A percentile compares a stretch with the other conserved stretches of the same genome.
Evolutionary conservation across 2,888 invertebrate genomes (phyloP).

Genomic region (Ormyrus rosae): DNA sequence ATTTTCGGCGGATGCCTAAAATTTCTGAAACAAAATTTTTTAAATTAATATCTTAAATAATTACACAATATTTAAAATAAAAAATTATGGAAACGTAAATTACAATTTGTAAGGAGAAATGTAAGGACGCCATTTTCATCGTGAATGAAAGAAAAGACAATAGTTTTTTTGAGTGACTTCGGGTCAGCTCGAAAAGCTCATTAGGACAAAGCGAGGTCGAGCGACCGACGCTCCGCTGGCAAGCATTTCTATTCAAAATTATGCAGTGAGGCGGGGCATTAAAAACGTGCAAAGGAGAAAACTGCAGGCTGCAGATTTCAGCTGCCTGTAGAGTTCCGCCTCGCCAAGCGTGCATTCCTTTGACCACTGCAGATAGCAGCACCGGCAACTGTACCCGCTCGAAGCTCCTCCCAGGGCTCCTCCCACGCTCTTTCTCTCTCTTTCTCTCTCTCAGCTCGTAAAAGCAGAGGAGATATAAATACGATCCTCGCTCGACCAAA

Average conservation of each 20-base stretch:
- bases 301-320: not conserved
- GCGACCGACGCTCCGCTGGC: too few species aligned
- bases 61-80: not conserved
- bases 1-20: constrained; percentile 83
- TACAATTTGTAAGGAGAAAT: not conserved
- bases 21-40: constrained; percentile 77
- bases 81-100: not conserved
- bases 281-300: not conserved
- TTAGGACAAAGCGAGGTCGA: too few species aligned
- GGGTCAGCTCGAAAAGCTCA: too few species aligned
- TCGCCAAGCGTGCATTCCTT: not conserved
- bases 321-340: too few species aligned
- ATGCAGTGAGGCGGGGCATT: not conserved
- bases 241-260: constrained; percentile 15
- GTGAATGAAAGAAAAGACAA: too few species aligned
- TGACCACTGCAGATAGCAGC: constrained; percentile 30
- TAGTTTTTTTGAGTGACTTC: too few species aligned
- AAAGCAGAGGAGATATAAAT: too few species aligned
- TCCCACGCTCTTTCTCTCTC: too few species aligned
- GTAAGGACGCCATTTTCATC: too few species aligned
- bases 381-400: not conserved
- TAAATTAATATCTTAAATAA: not conserved
- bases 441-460: too few species aligned
- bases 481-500: too few species aligned
- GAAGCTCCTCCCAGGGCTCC: too few species aligned